These are phyloP conservation scores for Nemotelus pantherinus DNA, from an alignment of 2,888 invertebrate species.

Conservation along the genomic window DNA sequence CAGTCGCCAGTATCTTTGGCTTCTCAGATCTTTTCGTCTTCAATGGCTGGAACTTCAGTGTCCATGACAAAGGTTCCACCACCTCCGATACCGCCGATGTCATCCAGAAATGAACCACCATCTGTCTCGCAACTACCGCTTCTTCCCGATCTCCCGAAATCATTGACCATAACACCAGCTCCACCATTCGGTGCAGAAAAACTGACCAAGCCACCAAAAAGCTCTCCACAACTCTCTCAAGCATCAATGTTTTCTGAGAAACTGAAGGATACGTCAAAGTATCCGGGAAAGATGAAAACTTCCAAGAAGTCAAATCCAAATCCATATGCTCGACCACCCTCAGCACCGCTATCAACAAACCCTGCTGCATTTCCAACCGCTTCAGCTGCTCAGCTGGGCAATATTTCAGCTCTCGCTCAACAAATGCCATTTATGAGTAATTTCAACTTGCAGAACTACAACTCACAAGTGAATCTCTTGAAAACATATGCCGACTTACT, in stretches of 20 bases:
- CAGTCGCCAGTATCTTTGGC: conserved; percentile 48
- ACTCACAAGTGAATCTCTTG: conserved; percentile 52
- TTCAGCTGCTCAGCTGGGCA: conserved; percentile 11
- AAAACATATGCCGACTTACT: conserved; percentile 54
- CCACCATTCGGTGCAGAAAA: conserved; percentile 49
- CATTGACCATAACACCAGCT: conserved; percentile 56
- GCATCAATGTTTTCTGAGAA: conserved; percentile 50
- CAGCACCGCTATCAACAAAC: conserved; percentile 17
- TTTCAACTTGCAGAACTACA: conserved; percentile 52
- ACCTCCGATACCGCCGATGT: background rate
- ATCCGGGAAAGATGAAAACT: conserved; percentile 43
- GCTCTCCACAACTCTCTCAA: conserved; percentile 47
- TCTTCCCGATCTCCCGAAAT: conserved; percentile 56
- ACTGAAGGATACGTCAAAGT: conserved; percentile 32
- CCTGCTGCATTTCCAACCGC: conserved; percentile 27
- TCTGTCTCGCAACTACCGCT: conserved; percentile 42
- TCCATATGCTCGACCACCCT: conserved; percentile 30
- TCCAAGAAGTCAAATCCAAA: conserved; percentile 30
- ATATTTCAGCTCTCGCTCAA: conserved; percentile 29
- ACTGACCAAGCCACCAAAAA: conserved; percentile 28
- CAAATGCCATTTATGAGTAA: conserved; percentile 42
- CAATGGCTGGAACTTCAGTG: conserved; percentile 49
- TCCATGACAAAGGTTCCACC: conserved; percentile 54
- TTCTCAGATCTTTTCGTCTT: conserved; percentile 42
- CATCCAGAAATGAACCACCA: conserved; percentile 5